Evolutionary conservation across 2,113 vertebrate species (phyloP), one percentile per base, ranked within the genome.

Genomic region (Spea bombifrons): DNA sequence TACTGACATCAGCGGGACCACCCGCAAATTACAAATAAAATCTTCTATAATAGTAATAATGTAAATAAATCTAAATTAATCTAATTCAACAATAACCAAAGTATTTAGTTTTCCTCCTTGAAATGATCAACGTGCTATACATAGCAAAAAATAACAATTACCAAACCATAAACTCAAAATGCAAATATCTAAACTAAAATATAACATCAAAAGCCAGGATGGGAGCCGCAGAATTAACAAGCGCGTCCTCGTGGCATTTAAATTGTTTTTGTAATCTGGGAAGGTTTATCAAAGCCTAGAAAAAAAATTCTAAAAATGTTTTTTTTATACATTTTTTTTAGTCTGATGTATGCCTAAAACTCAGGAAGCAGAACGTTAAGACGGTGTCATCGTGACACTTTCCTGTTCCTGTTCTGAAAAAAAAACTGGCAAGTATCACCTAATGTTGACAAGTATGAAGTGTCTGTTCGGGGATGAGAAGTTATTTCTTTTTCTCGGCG

Each of bases 381-480:
- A 71, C 50, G n/a, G 68, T 52, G 3, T 61, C 9, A n/a, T 9
- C 68, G 44, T 45, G 17, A 72, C 2, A 45, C 12, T 16, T 44
- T 47, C 7, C 3, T 5, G 1, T 5, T 48, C 49, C 5, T 9
- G 4, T 8, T 16, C 0, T 44, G 17, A 3, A 30, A 30, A 30
- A n/a, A 44, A 55, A 67, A 46, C 13, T 55, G 48, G 49, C 64
- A 66, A n/a, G 30, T 13, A 44, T 5, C 63, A 64, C 52, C 46
- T 9, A 45, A 13, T 76, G 75, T 76, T 76, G 75, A 76, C 75
- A 76, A 59, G 52, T 17, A 76, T 16, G 4, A 46, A 55, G 61
- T 52, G 17, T n/a, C 73, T 5, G 74, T 49, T n/a, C 55, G 57
- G 66, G 64, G 55, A 76, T 76, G 65, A 49, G 44, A 50, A 47